Evolutionary conservation across 2,113 vertebrate species (phyloP), one percentile per base, ranked within the genome.

Genomic region (Phalacrocorax aristotelis): DNA sequence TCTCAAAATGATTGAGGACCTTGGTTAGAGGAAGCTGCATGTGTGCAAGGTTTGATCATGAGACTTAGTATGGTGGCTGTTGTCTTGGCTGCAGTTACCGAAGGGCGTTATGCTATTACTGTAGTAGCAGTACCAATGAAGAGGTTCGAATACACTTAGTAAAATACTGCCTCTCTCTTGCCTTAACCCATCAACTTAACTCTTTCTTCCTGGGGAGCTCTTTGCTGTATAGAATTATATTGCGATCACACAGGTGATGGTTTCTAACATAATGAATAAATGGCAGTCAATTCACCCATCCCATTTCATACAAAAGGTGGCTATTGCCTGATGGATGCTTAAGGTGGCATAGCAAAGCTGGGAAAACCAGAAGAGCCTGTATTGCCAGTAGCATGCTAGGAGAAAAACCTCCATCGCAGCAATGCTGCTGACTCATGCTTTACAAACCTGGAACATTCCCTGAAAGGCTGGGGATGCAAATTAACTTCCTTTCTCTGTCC

Each of bases 361-460:
- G 58, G 77, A 65, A 87, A 75, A 23, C 44, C 81, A 65, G 44
- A 34, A 62, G 29, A 74, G 72, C 6, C 48, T 65, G 19, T 38
- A 27, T 7, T 81, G 68, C 46, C 60, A 27, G 69, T 17, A 65
- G 57, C 69, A 34, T 27, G 55, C 42, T 68, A 60, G 72, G 38
- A 38, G 68, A 84, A 89, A 86, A 86, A 55, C 1, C 6, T 78
- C 51, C 44, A 0, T 21, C 92, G 52, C 74, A 89, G 83, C 72
- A 79, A 0, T 69, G 87, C 89, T 93, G 80, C 94, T 97, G 96
- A 92, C 48, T 97, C 94, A 94, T 34, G n/a, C 69, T 84, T 90
- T 90, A 62, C 76, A 89, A 69, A 49, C 64, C 94, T 94, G 95
- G 79, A 90, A 97, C 52, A 18, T 82, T 94, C 90, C 70, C 91